Percentiles rank a stretch among this genome's conserved stretches.
phyloP scores from a whole-genome alignment of 2,888 invertebrate genomes.

The Petrolisthes cinctipes region DNA sequence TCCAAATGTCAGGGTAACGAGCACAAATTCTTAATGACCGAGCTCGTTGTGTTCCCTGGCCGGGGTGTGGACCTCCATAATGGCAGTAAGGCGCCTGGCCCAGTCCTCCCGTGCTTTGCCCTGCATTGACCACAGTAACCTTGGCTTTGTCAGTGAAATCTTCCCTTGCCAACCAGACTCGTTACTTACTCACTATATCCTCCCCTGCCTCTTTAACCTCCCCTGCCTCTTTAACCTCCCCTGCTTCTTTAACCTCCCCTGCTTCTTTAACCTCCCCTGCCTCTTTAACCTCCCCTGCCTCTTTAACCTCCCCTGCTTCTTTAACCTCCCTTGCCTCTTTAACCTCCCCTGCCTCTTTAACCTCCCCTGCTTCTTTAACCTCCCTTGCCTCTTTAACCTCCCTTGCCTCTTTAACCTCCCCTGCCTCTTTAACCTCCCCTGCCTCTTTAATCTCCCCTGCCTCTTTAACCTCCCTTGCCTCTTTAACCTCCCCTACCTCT shows the following conservation, averaged over 20 bases:
- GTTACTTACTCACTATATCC: neutral
- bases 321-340: neutral
- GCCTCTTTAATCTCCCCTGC: neutral
- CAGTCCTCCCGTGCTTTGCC: too few species aligned
- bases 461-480: neutral
- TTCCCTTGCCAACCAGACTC: neutral
- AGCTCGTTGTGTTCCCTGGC: too few species aligned
- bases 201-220: neutral
- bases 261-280: neutral
- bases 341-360: neutral
- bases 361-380: too few species aligned
- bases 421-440: neutral
- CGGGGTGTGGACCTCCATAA: too few species aligned
- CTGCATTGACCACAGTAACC: neutral
- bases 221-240: neutral
- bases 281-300: neutral
- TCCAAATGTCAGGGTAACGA: too few species aligned
- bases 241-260: slow-evolving; percentile 3
- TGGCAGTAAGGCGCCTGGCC: too few species aligned
- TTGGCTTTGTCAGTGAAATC: neutral
- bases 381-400: neutral
- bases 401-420: neutral
- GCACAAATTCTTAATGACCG: too few species aligned
- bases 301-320: neutral
- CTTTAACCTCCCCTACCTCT: neutral